Base-by-base conservation (phyloP, 2,113 vertebrate species). In the Pomatostomus ruficeps region DNA sequence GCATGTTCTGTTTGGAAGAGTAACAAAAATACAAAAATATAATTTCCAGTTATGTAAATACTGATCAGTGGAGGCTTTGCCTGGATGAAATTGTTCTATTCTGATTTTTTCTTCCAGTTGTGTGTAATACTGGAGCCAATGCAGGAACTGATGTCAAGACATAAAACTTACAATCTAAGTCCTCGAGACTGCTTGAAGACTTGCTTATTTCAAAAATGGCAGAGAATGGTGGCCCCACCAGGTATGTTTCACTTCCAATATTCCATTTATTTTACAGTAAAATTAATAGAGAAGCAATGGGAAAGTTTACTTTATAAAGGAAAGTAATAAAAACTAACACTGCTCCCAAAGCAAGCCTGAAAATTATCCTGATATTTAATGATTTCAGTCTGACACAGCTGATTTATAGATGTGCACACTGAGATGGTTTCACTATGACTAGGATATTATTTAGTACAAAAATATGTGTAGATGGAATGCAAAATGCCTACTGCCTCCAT, bases 91-190 rank as follows among this genome's bases (percentile, higher is more conserved):
- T 73, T 2, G 61, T 81, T 95, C 19, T 54, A 36, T 96, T 90
- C 91, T 95, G 42, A 51, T 71, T 94, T 78, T 96, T 93, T 92
- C 67, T 98, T 97, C 96, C 98, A 99, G 99, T 98, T 99, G 98
- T 99, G 99, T 98, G 99, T 99, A 97, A 99, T 99, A 98, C 98
- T 99, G 99, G 99, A 99, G 98, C 99, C 99, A 97, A 99, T 99
- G 99, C 99, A 99, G 97, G 99, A 99, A 97, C 98, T 99, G 97
- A 99, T 99, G 99, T 99, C 99, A 51, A 98, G 99, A 98, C 99
- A 99, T 97, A 99, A 99, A 98, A 99, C 99, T 36, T 99, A 99
- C 98, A 99, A 99, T 98, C 99, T 99, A 98, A 99, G 99, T 97
- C 99, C 99, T 25, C 98, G 99, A 87, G 99, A 99, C 98, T 99